Evolutionary conservation across 2,888 invertebrate genomes (phyloP), one percentile per base, ranked within the genome.

Genomic region (Caenorhabditis angaria): DNA sequence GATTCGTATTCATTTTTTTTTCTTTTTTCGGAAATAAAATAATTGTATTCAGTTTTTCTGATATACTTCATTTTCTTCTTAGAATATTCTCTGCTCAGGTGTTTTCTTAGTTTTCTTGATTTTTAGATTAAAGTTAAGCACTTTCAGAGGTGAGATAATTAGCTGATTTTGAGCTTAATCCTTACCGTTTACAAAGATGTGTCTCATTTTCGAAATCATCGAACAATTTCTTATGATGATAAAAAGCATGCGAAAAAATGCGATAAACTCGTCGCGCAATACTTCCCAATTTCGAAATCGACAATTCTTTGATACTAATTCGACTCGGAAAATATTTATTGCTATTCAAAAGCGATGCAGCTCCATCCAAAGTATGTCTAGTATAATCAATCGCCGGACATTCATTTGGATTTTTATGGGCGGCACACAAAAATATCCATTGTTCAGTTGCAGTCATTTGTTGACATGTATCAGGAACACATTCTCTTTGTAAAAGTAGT

Each of bases 371-470:
- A 53, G 99, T 99, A 88, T 99, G 99, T 83, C 99, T 91, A 1
- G 97, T 99, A 88, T 99, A 99, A 89, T 99, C 97, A 88, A 99
- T 99, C 62, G 99, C 99, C 66, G 97, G 95, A 89, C 99, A 99
- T 91, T 99, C 99, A 89, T 99, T 99, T 50, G 99, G 99, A 76
- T 97, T 97, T 91, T 99, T 99, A 89, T 99, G 99, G 51, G 99
- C 97, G 68, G 99, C 99, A 91, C 99, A 99, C 62, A 99, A 90
- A 89, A 99, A 99, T 89, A 99, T 99, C 99, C 99, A 99, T 88
- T 99, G 97, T 89, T 99, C 97, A 29, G 99, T 99, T 32, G 99
- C 99, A 54, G 97, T 99, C 99, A 99, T 99, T 90, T 99, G 97
- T 72, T 94, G 94, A 89, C 99, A 99, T 25, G 93, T 94, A 86